Percentiles rank a stretch among this genome's conserved stretches.
These are phyloP conservation scores for Rhinoderma darwinii DNA, from an alignment of 2,113 vertebrate species.

Conservation along the genomic window DNA sequence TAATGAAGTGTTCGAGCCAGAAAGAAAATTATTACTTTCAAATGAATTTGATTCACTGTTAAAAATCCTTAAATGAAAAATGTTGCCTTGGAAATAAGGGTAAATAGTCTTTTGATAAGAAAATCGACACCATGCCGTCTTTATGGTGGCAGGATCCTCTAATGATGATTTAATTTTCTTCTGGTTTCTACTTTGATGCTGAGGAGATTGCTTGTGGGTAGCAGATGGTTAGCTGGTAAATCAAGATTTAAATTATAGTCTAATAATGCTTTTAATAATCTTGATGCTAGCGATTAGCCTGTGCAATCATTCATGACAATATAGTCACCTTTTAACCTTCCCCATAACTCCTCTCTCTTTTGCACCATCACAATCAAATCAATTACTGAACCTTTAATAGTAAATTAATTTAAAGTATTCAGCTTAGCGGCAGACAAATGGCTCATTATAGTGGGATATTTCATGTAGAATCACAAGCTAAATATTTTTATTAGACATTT, in stretches of 20 bases:
- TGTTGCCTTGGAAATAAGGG: not conserved
- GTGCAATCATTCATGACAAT: slow-evolving; percentile 32
- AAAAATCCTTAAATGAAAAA: slow-evolving; percentile 12
- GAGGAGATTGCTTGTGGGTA: slow-evolving; percentile 61
- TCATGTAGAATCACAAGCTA: not conserved
- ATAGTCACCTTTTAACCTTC: slow-evolving; percentile 55
- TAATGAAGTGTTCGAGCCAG: not conserved
- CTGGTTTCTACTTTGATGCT: slow-evolving; percentile 57
- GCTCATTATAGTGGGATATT: not conserved
- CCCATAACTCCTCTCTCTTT: slow-evolving; percentile 29
- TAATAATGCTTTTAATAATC: slow-evolving; percentile 61
- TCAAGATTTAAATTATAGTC: slow-evolving; percentile 56
- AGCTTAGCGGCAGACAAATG: not conserved
- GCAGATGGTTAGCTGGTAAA: slow-evolving; percentile 62
- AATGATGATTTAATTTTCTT: slow-evolving; percentile 58
- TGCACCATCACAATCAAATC: slow-evolving; percentile 24
- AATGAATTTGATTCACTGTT: slow-evolving; percentile 6
- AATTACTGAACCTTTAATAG: slow-evolving; percentile 18
- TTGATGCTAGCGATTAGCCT: slow-evolving; percentile 52
- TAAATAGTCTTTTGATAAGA: not conserved
- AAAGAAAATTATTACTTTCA: slow-evolving; percentile 25
- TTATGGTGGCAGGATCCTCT: slow-evolving; percentile 24
- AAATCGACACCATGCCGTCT: not conserved
- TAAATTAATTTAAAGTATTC: slow-evolving; percentile 13
- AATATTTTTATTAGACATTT: too few species aligned